Evolutionary conservation across 2,888 invertebrate species (phyloP), one percentile per base, ranked within the genome.

Genomic region (Phragmatobia fuliginosa): DNA sequence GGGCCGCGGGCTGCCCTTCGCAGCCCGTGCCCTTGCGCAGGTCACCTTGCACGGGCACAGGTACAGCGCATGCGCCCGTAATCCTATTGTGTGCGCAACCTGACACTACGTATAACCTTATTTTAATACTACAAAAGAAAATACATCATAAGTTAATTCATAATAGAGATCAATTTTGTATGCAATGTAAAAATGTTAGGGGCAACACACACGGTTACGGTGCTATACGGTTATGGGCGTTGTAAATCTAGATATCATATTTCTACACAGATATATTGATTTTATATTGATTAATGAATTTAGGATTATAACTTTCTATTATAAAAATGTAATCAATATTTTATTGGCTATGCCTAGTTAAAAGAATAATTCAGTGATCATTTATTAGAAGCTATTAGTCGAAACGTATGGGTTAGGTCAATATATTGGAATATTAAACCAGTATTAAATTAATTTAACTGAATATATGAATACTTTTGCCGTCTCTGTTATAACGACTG

Each of bases 71-170:
- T 66, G 62, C 62, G 49, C 67, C 36, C 92, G 90, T 91, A 92
- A 91, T 88, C 89, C 94, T 94, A 94, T 94, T 94, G 92, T 92
- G 87, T 86, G 89, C 86, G 88, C 91, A 93, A 92, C 90, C 93
- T 89, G 90, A 92, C 91, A 91, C 92, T 89, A 78, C 74, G 70
- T 72, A 74, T 60, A 84, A 84, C 79, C 83, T 85, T 76, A 78
- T 74, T 66, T 76, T 68, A 36, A 68, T 56, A 52, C 36, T 52
- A 60, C 71, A 68, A 65, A 62, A 58, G n/a, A 82, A 73, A 71
- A 49, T 63, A 21, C 70, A 76, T 77, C 70, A 70, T 80, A 82
- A n/a, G 0, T 33, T 16, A 16, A n/a, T 25, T 4, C 0, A 14
- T 21, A 6, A 6, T 78, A 84, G 69, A 71, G 82, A 67, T 65